Conservation (phyloP, 2,797 vertebrate genomes). For the Sparus aurata region DNA sequence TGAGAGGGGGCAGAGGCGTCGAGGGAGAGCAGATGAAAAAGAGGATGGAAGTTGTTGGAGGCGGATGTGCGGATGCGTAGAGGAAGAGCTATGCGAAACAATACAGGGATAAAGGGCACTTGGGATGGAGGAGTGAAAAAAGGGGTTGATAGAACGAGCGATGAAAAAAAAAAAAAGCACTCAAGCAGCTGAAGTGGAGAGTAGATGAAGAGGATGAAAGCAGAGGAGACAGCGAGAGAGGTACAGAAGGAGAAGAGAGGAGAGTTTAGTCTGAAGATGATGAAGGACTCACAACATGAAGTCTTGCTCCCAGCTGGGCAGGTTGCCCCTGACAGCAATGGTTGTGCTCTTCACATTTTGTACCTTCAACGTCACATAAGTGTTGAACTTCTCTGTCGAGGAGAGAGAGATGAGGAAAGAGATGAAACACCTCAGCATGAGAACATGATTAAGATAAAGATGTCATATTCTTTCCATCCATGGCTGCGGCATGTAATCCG, state of each 20-base stretch:
- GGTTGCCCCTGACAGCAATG: constrained; percentile 93
- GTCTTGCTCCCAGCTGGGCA: constrained; percentile 99
- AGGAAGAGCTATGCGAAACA: constrained; percentile 60
- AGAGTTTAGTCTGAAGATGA: constrained; percentile 45
- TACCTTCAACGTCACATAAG: constrained; percentile 98
- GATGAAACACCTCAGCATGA: constrained; percentile 12
- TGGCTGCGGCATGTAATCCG: constrained; percentile 33
- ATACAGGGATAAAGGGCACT: constrained; percentile 55
- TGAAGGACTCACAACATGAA: constrained; percentile 97
- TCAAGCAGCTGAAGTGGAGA: constrained; percentile 43
- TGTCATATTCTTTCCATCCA: constrained; percentile 17
- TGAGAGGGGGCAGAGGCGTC: constrained; percentile 47
- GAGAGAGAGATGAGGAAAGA: constrained; percentile 35
- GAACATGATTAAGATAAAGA: constrained; percentile 2
- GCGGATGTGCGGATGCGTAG: constrained; percentile 25
- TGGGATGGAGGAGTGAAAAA: constrained; percentile 45
- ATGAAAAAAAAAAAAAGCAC: constrained; percentile 28
- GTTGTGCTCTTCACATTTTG: constrained; percentile 99
- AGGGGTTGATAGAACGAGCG: constrained; percentile 35
- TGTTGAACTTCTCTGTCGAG: constrained; percentile 95
- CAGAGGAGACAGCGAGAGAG: constrained; percentile 21
- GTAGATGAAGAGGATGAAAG: constrained; percentile 26
- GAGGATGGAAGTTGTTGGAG: constrained; percentile 41
- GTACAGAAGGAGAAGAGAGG: constrained; percentile 9
- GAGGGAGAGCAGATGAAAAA: constrained; percentile 62